phyloP scores from a whole-genome alignment of 2,113 vertebrate species.

The Malurus elegans region DNA sequence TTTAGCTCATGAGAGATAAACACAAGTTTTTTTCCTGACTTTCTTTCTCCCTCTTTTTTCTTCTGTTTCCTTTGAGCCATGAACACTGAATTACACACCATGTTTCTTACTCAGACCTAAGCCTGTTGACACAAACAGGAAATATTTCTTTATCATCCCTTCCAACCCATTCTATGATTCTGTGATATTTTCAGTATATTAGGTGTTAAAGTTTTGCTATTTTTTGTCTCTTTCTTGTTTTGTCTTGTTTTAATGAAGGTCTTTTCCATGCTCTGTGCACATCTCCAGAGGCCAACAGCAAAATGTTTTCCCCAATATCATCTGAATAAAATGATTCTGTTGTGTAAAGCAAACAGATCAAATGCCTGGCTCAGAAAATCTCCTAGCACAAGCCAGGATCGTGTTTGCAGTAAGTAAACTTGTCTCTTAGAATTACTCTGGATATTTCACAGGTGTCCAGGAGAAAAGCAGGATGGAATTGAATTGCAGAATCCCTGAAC shows the following conservation, averaged over 20 bases:
- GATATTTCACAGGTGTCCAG: not conserved
- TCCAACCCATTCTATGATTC: no score
- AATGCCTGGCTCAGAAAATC: not conserved
- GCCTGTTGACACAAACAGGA: not conserved
- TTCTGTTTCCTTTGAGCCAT: not conserved
- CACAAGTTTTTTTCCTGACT: not conserved
- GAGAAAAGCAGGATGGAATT: not conserved
- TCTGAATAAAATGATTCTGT: not conserved
- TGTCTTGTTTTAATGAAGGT: not conserved
- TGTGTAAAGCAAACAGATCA: not conserved
- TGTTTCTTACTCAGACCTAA: not conserved
- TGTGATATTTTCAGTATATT: not conserved
- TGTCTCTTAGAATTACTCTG: not conserved
- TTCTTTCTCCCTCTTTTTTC: not conserved
- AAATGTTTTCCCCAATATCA: not conserved
- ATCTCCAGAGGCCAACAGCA: not conserved
- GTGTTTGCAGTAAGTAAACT: not conserved
- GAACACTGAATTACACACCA: not conserved
- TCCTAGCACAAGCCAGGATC: not conserved
- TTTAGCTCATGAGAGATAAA: not conserved
- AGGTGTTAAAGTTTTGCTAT: rapidly evolving
- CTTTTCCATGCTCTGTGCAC: not conserved
- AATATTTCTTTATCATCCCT: not conserved
- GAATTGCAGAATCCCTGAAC: not conserved
- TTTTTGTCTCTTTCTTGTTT: not conserved